Evolutionary conservation across 2,113 vertebrate genomes (phyloP), one percentile per base, ranked within the genome.

Genomic region (Otolemur garnettii): DNA sequence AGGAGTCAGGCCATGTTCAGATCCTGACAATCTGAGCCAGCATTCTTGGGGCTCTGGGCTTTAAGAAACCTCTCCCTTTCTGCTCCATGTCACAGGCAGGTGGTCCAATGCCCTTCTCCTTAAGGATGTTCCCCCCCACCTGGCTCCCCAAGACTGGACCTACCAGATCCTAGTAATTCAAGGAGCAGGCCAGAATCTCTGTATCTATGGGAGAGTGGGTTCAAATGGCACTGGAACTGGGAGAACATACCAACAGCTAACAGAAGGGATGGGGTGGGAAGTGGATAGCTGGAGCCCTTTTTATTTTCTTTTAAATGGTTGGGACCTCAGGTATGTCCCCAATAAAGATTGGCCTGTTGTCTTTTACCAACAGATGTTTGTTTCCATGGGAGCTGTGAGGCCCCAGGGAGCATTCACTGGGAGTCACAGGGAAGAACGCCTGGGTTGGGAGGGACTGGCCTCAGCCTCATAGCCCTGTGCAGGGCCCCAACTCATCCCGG

Each of bases 201-300:
- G 30, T 28, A 59, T 26, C 59, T 82, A 9, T 33, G 33, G 8
- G 74, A 10, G 21, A 2, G 6, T 21, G 59, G 64, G 42, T 21
- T 26, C 17, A 6, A 30, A 15, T 21, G 7, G 57, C 30, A 3
- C 78, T 5, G 14, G 62, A n/a, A 83, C 42, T 0, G 7, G 71
- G 26, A n/a, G 33, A 15, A 7, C 0, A 0, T 0, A 0, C 2
- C 26, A 19, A 35, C 9, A 15, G 59, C 7, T 15, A 22, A 21
- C 21, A 45, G 59, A 9, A 53, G 28, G 7, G 15, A 0, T 55
- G 26, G 26, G 3, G 2, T 15, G 57, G 14, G 22, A 3, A 26
- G 15, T 11, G 8, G 13, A n/a, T 12, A 4, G 8, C 64, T 22
- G 42, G 42, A 45, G 57, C 0, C 0, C 57, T 5, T 38, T 35